Base-by-base conservation (phyloP, 2,113 vertebrate species). In the Mustelus asterias region DNA sequence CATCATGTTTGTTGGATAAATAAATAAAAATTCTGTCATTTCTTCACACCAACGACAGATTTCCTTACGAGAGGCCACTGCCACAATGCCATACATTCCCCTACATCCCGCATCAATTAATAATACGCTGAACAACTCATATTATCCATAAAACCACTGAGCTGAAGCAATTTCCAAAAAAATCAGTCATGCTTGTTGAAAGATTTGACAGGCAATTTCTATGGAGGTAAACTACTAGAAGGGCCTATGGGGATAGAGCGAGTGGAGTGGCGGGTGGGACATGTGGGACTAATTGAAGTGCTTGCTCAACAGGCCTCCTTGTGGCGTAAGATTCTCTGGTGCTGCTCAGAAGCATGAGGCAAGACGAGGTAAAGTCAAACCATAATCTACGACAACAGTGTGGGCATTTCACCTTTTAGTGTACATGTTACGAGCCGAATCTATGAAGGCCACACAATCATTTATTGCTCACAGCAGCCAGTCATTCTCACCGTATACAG, bases 121-220 rank as follows among this genome's bases (percentile, higher is more conserved):
- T 94, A 69, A 94, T 94, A 26, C 13, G 41, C 10, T 94, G 90
- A 94, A 67, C n/a, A 94, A 60, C 8, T 86, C n/a, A 10, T 37
- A 4, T 67, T 67, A 54, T 60, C 90, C 90, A 94, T 22, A 94
- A 22, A 94, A 1, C 6, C 60, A 94, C 60, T 94, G 33, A 69
- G 65, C n/a, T 94, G 63, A 94, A 94, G 20, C 90, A 63, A 41
- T 94, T 67, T 94, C 63, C 20, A 41, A 94, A 67, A 54, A 90
- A 90, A 16, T 1, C 26, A 26, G 11, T 90, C 26, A 5, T 90
- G 58, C 88, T 63, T 22, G 37, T 65, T 93, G 33, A 37, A 93
- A 67, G 58, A 93, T 67, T 94, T 94, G 14, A 94, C 90, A 94
- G 90, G 90, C 60, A 94, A 67, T 67, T 94, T 63, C 90, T 69